Base-by-base conservation (phyloP, 2,797 vertebrate species). In the Acrocephalus scirpaceus region DNA sequence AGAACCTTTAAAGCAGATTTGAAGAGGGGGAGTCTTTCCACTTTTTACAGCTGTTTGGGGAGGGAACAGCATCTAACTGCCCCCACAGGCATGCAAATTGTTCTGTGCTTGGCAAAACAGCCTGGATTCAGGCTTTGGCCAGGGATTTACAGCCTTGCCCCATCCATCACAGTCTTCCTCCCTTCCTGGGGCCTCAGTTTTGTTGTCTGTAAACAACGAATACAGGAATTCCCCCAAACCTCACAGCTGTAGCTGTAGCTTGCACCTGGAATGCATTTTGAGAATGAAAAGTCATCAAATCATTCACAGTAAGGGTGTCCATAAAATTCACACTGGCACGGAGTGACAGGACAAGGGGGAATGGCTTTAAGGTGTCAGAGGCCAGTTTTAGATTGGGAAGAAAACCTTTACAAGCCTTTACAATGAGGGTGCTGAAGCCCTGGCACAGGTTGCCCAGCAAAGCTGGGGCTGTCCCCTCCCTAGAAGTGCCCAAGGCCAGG, bases 1-100 rank as follows among this genome's bases (percentile, higher is more conserved):
- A 70, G 72, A 84, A 57, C 76, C 73, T 95, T 88, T 87, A 90
- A 90, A 95, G 64, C 45, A 88, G 81, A 53, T 91, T 90, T 79
- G 67, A 58, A 38, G 72, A 81, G 51, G 76, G 87, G 64, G 61
- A 88, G 40, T 14, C 38, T 71, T n/a, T 83, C 34, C 0, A 1
- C 10, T 50, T 92, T 72, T 76, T 62, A 86, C 32, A 22, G 44
- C 77, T 74, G 16, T 15, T 64, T 64, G 48, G 84, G 76, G 85
- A 94, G 73, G 76, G 72, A 88, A 23, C 25, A 44, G 36, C 66
- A 71, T 76, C 62, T 11, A 27, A 54, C 9, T 34, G 50, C 70
- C 77, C 88, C 61, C 6, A 16, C 21, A 56, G 77, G 58, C 62
- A 74, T 32, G 73, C 27, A 89, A 9, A 91, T 92, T 17, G 53